Evolutionary conservation across 2,797 vertebrate genomes (phyloP).

Genomic region (Xenops minutus): DNA sequence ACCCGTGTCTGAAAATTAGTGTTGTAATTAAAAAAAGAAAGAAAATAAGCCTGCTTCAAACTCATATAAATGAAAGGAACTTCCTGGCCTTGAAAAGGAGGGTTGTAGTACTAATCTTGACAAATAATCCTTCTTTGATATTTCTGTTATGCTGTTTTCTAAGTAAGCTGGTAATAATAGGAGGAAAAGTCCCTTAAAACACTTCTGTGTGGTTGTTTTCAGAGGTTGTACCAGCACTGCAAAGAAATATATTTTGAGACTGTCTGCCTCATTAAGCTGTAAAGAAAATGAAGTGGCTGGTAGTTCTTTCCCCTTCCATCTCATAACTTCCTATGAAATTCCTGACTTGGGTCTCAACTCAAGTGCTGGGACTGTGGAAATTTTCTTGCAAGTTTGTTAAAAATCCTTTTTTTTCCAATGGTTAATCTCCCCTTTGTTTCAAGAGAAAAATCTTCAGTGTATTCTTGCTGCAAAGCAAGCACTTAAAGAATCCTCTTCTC

Average conservation of each 20-base stretch:
- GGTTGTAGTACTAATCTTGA: background rate
- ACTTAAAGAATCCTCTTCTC: background rate
- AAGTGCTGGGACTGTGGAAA: background rate
- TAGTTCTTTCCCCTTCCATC: background rate
- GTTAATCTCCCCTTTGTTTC: background rate
- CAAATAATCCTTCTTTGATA: background rate
- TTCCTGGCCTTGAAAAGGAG: background rate
- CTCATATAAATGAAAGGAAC: background rate
- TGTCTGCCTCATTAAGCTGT: background rate
- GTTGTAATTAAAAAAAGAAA: background rate
- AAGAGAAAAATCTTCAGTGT: background rate
- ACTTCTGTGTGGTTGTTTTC: background rate
- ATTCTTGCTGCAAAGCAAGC: background rate
- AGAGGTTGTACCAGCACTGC: background rate
- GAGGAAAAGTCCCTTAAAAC: background rate
- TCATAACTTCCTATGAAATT: background rate
- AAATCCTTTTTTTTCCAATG: background rate
- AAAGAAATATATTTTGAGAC: background rate
- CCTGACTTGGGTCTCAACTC: background rate
- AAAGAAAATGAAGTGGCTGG: background rate
- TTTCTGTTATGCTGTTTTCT: background rate
- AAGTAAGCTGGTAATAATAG: background rate
- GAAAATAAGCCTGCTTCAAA: background rate
- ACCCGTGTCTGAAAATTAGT: background rate
- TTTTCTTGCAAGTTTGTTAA: background rate